Base-by-base conservation (phyloP, 2,888 invertebrate genomes). In the Antheraea yamamai region DNA sequence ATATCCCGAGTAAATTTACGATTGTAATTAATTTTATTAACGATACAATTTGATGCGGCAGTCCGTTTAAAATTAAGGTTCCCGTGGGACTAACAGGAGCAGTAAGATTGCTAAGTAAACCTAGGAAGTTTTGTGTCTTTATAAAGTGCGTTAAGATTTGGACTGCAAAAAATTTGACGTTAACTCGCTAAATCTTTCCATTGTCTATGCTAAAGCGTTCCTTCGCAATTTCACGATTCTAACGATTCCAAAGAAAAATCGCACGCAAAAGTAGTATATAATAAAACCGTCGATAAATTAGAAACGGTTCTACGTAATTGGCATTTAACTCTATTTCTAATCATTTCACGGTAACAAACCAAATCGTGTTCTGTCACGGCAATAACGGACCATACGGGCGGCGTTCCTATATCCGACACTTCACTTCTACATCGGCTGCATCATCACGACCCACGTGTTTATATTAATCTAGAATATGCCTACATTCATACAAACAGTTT, bases 331-430 rank as follows among this genome's bases (percentile, higher is more conserved):
- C 70, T 70, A 70, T 70, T 70, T 70, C 70, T 75, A 72, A 68
- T 47, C 72, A 52, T 72, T 72, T 55, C 51, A 72, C 55, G 74
- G 75, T 47, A 55, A 72, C 75, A 77, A 74, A 77, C 73, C 52
- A 77, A 70, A 70, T 70, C 39, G 20, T 39, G 23, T 70, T 70
- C 70, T 70, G 70, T 70, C 70, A 70, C 39, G 70, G 70, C 39
- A 10, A 20, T 70, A 70, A 39, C 12, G 10, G 70, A n/a, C 35
- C 39, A 70, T 39, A n/a, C 47, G 47, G 47, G 47, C 70, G 16
- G 64, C 64, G 70, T 70, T 8, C 20, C 70, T 70, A 70, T n/a
- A 12, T 39, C 39, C n/a, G 39, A 70, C 39, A 39, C 23, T 1
- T 70, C 39, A 70, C 70, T 39, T 70, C 70, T 70, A 20, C 39